Conservation (phyloP, 2,113 vertebrate species). For the Podarcis cretensis region DNA sequence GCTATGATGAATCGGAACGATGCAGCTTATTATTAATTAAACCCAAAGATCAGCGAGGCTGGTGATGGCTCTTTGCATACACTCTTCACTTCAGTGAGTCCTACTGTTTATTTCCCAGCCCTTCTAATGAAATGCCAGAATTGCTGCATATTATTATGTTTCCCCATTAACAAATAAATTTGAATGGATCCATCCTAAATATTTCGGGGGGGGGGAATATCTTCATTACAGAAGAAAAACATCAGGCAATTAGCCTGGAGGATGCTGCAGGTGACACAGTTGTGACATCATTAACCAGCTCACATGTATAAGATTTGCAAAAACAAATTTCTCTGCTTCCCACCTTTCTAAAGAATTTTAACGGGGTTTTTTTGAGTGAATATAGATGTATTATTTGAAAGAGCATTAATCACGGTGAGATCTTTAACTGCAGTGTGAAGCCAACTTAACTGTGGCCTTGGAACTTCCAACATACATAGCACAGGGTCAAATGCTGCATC, state of each 20-base stretch:
- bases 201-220: conserved; percentile 56
- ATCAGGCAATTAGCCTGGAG: conserved; percentile 64
- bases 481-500: too few relatives aligned
- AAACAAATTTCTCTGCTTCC: conserved; percentile 50
- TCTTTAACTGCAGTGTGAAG: not conserved
- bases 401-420: not conserved
- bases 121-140: conserved; percentile 65
- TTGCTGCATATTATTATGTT: conserved; percentile 32
- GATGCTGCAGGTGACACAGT: conserved; percentile 54
- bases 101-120: conserved; percentile 58
- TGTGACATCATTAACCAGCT: conserved; percentile 10
- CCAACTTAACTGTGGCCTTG: not conserved
- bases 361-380: not conserved
- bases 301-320: conserved; percentile 54
- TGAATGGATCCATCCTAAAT: conserved; percentile 55
- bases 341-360: conserved; percentile 36
- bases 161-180: conserved; percentile 62
- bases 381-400: not conserved
- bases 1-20: conserved; percentile 66
- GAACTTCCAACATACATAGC: not conserved
- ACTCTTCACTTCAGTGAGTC: conserved; percentile 56
- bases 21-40: conserved; percentile 69
- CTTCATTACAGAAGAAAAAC: conserved; percentile 62
- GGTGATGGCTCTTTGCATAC: conserved; percentile 37
- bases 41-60: conserved; percentile 56